Evolutionary conservation across 2,797 vertebrate species (phyloP), one percentile per base, ranked within the genome.

Genomic region (Cyprinella venusta): DNA sequence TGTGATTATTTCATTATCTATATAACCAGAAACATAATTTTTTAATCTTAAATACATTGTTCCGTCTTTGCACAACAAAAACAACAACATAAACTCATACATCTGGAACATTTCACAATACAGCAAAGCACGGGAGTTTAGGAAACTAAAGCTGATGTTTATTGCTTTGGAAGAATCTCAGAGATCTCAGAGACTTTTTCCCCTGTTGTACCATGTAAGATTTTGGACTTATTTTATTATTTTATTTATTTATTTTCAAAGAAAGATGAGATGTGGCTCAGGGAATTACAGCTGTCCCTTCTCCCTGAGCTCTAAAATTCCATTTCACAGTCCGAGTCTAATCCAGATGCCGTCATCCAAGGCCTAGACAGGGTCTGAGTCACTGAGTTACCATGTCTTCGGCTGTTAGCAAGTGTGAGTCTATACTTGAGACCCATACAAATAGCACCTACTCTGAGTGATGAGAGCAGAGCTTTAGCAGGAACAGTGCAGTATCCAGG

Each of bases 251-350:
- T 30, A 0, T 24, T 48, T 70, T 76, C 26, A 3, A 70, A 21
- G 36, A 59, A 40, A 33, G 45, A 56, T 52, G 30, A 42, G 50
- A 21, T 42, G 59, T 80, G 18, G 21, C 36, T 81, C 54, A 71
- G 79, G 42, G 72, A 61, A 81, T 81, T 64, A 72, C 56, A 64
- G n/a, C 16, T 64, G 68, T 72, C 54, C 38, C 38, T 61, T 68
- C 67, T 70, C 15, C 45, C 52, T 59, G 54, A 74, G 40, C 69
- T 80, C 52, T 64, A 48, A 81, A 81, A 81, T 81, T 71, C 56
- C 40, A 81, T 81, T 81, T 81, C 56, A 72, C 79, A 81, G 42
- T 64, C 24, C 40, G 10, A n/a, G 80, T 74, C 70, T 72, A 81
- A 81, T 81, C 80, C 80, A 52, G 42, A 81, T 12, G 56, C 26